These are phyloP conservation scores for Cerceris ruficornis DNA, from an alignment of 2,888 invertebrate genomes.

Conservation along the genomic window DNA sequence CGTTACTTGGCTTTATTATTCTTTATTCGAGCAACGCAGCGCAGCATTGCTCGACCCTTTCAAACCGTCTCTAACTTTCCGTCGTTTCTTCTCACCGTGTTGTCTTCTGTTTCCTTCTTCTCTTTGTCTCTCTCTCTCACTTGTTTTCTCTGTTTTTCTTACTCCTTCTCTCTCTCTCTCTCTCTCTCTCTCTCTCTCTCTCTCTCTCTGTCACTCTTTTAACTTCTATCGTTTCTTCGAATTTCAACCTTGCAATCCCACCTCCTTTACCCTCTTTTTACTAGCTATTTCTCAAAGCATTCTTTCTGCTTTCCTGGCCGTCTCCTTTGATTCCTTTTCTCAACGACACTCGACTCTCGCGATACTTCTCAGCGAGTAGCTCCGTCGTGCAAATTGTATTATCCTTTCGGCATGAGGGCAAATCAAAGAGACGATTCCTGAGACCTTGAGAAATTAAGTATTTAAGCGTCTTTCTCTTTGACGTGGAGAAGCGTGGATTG, in stretches of 20 bases:
- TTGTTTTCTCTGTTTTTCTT: not conserved
- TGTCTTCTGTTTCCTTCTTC: not conserved
- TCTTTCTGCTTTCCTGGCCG: not conserved
- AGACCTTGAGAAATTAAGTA: too few relatives aligned
- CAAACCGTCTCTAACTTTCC: conserved; percentile 5
- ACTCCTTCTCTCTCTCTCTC: not conserved
- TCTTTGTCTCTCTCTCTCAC: not conserved
- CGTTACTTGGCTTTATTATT: conserved; percentile 49
- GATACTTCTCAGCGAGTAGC: not conserved
- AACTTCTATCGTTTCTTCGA: not conserved
- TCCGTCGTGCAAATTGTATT: too few relatives aligned
- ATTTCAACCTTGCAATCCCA: not conserved
- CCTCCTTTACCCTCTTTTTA: not conserved
- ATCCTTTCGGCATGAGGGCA: too few relatives aligned
- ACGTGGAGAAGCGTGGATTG: too few relatives aligned
- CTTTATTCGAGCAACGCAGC: conserved; percentile 40
- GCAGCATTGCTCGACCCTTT: conserved; percentile 37
- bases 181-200: not conserved
- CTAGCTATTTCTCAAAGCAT: not conserved
- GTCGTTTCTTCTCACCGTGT: not conserved
- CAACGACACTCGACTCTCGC: not conserved
- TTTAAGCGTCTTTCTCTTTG: too few relatives aligned
- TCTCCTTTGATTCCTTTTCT: not conserved
- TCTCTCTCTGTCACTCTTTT: not conserved
- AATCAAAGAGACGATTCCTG: too few relatives aligned